Base-by-base conservation (phyloP, 2,797 vertebrate genomes). In the Caiman crocodilus region DNA sequence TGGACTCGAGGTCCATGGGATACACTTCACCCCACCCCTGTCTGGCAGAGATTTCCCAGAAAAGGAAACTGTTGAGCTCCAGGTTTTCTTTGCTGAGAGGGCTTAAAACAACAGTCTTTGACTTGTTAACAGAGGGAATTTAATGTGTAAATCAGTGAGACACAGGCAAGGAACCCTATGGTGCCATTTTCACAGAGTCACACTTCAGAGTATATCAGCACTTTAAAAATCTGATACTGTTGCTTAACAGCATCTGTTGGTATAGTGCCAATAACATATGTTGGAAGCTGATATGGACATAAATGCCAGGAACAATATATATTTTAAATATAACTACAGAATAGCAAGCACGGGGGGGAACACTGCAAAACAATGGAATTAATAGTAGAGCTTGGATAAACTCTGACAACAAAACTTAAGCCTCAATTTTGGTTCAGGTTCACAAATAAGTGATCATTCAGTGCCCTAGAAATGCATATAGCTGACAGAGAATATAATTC, bases 251-350 rank as follows among this genome's bases (percentile, higher is more conserved):
- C 96, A 96, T 88, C 95, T 97, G 96, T 89, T 96, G 96, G 95
- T 92, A 95, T 79, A 80, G 87, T 84, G 95, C 95, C 96, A 97
- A 94, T 32, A 96, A 94, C 95, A 95, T 93, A 95, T 96, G 96
- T 9, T 88, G 90, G 92, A 93, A 96, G 93, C 88, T 96, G 95
- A 96, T 92, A 96, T 0, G 91, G 91, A 92, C 84, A 65, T 10
- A 0, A 93, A 61, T 58, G 92, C 94, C 96, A 95, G 96, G 69
- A 88, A 91, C 91, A 89, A 96, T 90, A 94, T 86, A 65, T 88
- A 95, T 95, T 94, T 95, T 89, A 96, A 94, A 96, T 85, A 91
- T 17, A 80, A 85, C 58, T 67, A 80, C 57, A 67, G 83, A 95
- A 88, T 77, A 92, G 93, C 93, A 89, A 50, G 69, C 90, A 83